These are phyloP conservation scores for Heliconius eleuchia DNA, from an alignment of 1,140 invertebrate genomes.

Conservation along the genomic window DNA sequence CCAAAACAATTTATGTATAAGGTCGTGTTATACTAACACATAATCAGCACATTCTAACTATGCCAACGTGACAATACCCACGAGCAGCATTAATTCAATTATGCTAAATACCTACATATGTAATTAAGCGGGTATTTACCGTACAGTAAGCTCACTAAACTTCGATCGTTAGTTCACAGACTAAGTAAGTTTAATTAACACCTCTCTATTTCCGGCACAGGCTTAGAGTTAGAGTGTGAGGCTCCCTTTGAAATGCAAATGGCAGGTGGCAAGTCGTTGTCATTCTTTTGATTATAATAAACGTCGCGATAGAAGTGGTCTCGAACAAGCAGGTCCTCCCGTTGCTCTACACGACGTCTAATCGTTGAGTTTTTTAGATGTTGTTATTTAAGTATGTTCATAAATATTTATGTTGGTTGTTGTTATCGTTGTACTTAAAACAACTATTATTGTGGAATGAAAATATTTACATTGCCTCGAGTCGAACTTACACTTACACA, in stretches of 20 bases:
- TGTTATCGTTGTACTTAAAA: not conserved
- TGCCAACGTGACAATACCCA: not conserved
- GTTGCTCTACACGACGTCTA: not conserved
- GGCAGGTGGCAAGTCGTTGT: constrained; percentile 31
- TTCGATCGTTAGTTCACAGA: not conserved
- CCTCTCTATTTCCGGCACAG: not conserved
- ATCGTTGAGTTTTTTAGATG: constrained; percentile 6
- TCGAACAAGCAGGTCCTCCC: not conserved
- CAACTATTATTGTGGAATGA: not conserved
- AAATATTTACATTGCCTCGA: too few relatives aligned
- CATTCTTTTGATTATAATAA: constrained; percentile 44
- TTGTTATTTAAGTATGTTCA: not conserved
- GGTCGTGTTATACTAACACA: too few relatives aligned
- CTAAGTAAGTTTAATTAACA: not conserved
- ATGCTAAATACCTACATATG: not conserved
- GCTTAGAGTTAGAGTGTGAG: not conserved
- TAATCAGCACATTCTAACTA: not conserved
- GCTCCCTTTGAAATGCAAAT: constrained; percentile 46
- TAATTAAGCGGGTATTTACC: not conserved
- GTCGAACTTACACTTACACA: not conserved
- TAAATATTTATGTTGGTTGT: not conserved
- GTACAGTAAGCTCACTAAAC: not conserved
- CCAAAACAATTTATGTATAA: too few relatives aligned
- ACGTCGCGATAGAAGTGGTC: constrained; percentile 13
- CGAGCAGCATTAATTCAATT: not conserved